These are phyloP conservation scores for Diaphora mendica DNA, from an alignment of 2,888 invertebrate species.

Conservation along the genomic window DNA sequence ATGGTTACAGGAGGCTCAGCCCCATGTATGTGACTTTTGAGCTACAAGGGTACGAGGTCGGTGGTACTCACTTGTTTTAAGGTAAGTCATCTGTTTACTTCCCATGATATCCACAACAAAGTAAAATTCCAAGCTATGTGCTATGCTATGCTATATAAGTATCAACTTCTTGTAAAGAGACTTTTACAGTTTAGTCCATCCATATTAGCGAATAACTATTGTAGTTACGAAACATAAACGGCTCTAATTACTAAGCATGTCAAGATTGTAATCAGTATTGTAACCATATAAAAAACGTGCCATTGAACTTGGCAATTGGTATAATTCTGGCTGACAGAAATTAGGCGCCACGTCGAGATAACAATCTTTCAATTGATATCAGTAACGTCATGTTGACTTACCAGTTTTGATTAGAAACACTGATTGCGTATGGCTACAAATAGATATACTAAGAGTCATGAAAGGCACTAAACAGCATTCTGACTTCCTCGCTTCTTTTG, in stretches of 20 bases:
- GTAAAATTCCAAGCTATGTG: neutral
- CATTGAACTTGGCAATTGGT: conserved; percentile 28
- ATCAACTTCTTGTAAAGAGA: neutral
- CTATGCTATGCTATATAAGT: too few relatives aligned
- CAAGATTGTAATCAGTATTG: conserved; percentile 17
- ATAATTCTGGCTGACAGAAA: conserved; percentile 24
- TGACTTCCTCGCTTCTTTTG: too few relatives aligned
- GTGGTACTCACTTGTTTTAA: too few relatives aligned
- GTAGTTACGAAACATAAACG: neutral
- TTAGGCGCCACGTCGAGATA: conserved; percentile 25
- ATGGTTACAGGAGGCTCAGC: too few relatives aligned
- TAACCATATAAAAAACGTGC: conserved; percentile 12
- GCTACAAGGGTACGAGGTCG: too few relatives aligned
- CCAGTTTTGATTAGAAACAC: conserved; percentile 29
- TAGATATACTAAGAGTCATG: neutral
- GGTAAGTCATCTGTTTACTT: too few relatives aligned
- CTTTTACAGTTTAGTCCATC: neutral
- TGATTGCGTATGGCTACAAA: conserved; percentile 23
- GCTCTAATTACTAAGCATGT: conserved; percentile 2
- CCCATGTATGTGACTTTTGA: too few relatives aligned
- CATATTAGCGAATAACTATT: neutral
- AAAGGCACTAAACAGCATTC: too few relatives aligned
- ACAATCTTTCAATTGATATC: conserved; percentile 43
- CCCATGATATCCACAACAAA: too few relatives aligned
- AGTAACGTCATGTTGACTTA: conserved; percentile 29